Conservation (phyloP, 2,888 invertebrate genomes). For the Sipunculus nudus region DNA sequence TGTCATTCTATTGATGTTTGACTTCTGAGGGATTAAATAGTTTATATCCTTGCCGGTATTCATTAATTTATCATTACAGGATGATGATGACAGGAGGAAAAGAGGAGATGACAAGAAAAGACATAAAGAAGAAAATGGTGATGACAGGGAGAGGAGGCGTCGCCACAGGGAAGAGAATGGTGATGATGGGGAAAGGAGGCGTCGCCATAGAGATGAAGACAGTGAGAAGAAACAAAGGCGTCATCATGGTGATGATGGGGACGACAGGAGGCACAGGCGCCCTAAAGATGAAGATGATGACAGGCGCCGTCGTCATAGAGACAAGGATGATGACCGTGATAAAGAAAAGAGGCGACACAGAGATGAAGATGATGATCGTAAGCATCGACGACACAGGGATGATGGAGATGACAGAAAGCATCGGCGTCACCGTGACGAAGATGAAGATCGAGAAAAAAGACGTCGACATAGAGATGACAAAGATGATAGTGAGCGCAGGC, state of each 20-base stretch:
- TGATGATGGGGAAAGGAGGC: slow-evolving; percentile 23
- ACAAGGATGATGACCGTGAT: background rate
- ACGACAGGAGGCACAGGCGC: slow-evolving; percentile 33
- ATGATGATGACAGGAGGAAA: no score
- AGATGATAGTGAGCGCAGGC: slow-evolving; percentile 16
- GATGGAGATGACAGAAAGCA: no score
- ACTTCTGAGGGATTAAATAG: no score
- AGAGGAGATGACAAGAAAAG: no score
- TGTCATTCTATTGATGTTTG: no score
- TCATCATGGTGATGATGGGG: no score
- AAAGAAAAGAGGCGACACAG: slow-evolving; percentile 7
- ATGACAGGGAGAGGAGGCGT: background rate
- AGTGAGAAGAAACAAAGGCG: no score
- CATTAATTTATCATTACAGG: no score
- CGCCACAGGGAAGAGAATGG: background rate
- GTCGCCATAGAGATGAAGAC: slow-evolving; percentile 41
- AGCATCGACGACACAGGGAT: no score
- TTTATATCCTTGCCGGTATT: no score
- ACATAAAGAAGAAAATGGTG: background rate
- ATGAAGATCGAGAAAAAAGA: slow-evolving; percentile 14
- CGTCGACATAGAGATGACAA: slow-evolving; percentile 31
- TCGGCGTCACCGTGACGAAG: no score
- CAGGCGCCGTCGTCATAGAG: background rate
- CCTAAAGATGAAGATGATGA: slow-evolving; percentile 36
- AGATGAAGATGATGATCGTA: background rate